A percentile compares a stretch with the other conserved stretches of the same genome.
Conservation (phyloP, 2,888 invertebrate genomes). For the Pristionchus maxplancki region DNA sequence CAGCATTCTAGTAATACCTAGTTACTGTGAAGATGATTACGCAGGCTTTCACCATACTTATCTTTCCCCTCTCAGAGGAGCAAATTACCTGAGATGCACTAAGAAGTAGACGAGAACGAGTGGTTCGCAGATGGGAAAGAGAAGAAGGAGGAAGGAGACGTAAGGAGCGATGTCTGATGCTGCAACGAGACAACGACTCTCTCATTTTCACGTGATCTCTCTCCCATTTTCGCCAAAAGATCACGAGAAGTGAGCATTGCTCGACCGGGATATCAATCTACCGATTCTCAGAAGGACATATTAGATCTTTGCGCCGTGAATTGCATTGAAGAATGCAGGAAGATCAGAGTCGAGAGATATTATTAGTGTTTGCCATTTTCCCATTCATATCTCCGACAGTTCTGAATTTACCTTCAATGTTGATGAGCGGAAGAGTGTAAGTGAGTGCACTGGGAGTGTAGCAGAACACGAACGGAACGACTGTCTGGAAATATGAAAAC, state of each 20-base stretch:
- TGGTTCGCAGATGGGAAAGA: slow-evolving; percentile 20
- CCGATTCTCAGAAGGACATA: not conserved
- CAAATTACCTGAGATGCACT: slow-evolving; percentile 2
- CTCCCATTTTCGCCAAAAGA: not conserved
- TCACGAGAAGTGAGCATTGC: not conserved
- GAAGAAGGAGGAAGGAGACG: not conserved
- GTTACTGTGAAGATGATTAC: no score
- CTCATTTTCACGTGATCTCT: not conserved
- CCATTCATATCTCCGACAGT: no score
- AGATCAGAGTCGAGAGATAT: not conserved
- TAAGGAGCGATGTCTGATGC: not conserved
- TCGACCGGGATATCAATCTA: not conserved
- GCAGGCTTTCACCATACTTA: no score
- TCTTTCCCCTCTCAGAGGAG: no score
- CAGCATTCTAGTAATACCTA: no score
- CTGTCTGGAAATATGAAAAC: not conserved
- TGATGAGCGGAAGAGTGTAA: not conserved
- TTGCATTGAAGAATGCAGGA: not conserved
- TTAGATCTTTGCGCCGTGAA: not conserved
- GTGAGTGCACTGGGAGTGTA: slow-evolving; percentile 22
- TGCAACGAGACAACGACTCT: not conserved
- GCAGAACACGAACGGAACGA: slow-evolving; percentile 16
- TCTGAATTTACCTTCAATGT: not conserved
- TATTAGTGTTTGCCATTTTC: not conserved
- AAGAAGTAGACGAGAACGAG: slow-evolving; percentile 18